These are phyloP conservation scores for Intellagama lesueurii DNA, from an alignment of 2,797 vertebrate species.

Conservation along the genomic window DNA sequence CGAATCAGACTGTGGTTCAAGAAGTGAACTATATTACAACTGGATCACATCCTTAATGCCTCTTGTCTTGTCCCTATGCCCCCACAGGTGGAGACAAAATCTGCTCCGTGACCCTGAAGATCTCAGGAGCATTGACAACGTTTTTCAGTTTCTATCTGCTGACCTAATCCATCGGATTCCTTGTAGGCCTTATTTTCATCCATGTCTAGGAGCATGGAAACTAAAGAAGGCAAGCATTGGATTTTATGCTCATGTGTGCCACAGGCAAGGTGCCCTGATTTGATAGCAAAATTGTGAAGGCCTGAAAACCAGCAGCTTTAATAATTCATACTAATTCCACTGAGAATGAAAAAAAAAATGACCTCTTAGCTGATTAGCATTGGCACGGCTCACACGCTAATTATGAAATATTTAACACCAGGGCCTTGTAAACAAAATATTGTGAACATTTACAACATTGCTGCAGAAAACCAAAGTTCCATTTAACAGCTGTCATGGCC, in stretches of 20 bases:
- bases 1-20: no score
- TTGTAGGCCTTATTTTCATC: no score
- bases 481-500: background rate
- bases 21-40: no score
- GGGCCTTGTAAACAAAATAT: conserved; percentile 55
- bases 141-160: conserved; percentile 29
- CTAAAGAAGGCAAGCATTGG: conserved; percentile 58
- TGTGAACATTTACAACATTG: conserved; percentile 18
- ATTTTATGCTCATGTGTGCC: conserved; percentile 46
- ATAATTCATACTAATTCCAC: conserved; percentile 71
- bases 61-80: background rate
- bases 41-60: no score
- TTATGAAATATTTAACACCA: conserved; percentile 63
- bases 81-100: background rate
- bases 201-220: conserved; percentile 58
- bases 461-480: conserved; percentile 37
- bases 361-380: conserved; percentile 69
- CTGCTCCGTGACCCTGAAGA: background rate
- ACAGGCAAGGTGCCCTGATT: conserved; percentile 35
- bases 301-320: conserved; percentile 64
- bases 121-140: conserved; percentile 12
- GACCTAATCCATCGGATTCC: conserved; percentile 46
- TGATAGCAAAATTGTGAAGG: conserved; percentile 67
- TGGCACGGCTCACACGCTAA: conserved; percentile 63
- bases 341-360: conserved; percentile 57